phyloP scores from a whole-genome alignment of 2,797 vertebrate genomes.

The Anguilla pacifica region DNA sequence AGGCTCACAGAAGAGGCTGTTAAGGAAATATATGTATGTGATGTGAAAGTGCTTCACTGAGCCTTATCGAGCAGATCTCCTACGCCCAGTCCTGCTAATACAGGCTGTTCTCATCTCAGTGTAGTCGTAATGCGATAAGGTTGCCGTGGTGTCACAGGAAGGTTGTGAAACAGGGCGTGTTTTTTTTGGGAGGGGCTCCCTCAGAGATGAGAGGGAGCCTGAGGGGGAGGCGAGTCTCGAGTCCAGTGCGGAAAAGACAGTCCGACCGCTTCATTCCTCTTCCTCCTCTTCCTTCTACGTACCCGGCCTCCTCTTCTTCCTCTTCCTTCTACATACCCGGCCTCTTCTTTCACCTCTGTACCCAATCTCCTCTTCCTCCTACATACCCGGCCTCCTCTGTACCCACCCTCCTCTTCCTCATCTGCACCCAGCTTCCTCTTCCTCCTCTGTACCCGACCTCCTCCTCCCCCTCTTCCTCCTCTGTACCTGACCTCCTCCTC shows the following conservation, averaged over 20 bases:
- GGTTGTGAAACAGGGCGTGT: background rate
- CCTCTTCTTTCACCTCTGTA: too few relatives aligned
- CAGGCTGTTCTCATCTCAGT: background rate
- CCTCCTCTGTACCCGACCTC: too few relatives aligned
- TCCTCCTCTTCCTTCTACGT: slow-evolving; percentile 24
- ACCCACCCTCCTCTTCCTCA: too few relatives aligned
- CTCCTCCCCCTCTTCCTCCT: too few relatives aligned
- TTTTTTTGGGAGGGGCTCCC: background rate
- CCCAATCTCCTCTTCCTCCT: too few relatives aligned
- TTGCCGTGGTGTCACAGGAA: background rate
- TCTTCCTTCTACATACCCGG: too few relatives aligned
- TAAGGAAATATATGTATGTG: background rate
- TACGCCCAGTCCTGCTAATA: background rate
- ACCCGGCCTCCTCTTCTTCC: too few relatives aligned
- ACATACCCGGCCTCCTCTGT: too few relatives aligned
- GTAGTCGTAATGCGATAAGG: background rate
- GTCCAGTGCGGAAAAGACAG: background rate
- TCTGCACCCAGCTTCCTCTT: too few relatives aligned
- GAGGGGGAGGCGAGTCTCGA: background rate
- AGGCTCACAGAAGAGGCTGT: too few relatives aligned
- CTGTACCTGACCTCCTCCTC: too few relatives aligned
- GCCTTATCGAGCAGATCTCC: background rate
- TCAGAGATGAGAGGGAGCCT: background rate
- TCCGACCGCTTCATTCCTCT: background rate
- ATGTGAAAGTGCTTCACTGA: background rate